These are phyloP conservation scores for Andricus quercusramuli DNA, from an alignment of 2,888 invertebrate genomes.

Conservation along the genomic window DNA sequence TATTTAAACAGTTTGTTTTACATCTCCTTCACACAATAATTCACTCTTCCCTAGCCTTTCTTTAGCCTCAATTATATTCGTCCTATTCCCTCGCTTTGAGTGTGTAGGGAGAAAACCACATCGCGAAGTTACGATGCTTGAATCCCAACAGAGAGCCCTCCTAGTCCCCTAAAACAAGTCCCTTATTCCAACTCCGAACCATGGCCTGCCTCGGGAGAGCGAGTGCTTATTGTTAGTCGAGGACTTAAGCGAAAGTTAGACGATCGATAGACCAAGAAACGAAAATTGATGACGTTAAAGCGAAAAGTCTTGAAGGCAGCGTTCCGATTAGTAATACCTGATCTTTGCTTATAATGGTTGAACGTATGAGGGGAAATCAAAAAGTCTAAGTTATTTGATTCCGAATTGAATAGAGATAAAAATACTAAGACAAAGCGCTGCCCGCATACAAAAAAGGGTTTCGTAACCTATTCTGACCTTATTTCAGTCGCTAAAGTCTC, in stretches of 20 bases:
- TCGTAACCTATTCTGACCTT: too few relatives aligned
- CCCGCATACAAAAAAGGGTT: too few relatives aligned
- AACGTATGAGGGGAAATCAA: too few relatives aligned
- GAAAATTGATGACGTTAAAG: slow-evolving; percentile 64
- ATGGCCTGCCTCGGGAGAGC: slow-evolving; percentile 58
- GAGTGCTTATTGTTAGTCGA: slow-evolving; percentile 60
- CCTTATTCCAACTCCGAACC: slow-evolving; percentile 65
- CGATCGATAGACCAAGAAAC: slow-evolving; percentile 60
- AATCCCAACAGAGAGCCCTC: slow-evolving; percentile 51
- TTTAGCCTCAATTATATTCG: slow-evolving; percentile 47
- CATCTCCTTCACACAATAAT: slow-evolving; percentile 42
- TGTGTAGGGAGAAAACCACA: slow-evolving; percentile 62
- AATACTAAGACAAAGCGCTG: too few relatives aligned
- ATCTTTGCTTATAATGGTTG: too few relatives aligned
- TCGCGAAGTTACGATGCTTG: slow-evolving; percentile 64
- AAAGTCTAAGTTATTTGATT: too few relatives aligned
- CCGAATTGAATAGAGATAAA: too few relatives aligned
- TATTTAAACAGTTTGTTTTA: slow-evolving; percentile 61
- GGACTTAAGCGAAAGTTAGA: slow-evolving; percentile 60
- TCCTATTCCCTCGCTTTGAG: slow-evolving; percentile 52
- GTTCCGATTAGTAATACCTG: background rate
- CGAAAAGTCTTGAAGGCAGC: slow-evolving; percentile 42
- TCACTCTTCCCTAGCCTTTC: slow-evolving; percentile 36
- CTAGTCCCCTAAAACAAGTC: slow-evolving; percentile 50
- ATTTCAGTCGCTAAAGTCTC: too few relatives aligned